Base-by-base conservation (phyloP, 2,113 vertebrate species). In the Bungarus multicinctus region DNA sequence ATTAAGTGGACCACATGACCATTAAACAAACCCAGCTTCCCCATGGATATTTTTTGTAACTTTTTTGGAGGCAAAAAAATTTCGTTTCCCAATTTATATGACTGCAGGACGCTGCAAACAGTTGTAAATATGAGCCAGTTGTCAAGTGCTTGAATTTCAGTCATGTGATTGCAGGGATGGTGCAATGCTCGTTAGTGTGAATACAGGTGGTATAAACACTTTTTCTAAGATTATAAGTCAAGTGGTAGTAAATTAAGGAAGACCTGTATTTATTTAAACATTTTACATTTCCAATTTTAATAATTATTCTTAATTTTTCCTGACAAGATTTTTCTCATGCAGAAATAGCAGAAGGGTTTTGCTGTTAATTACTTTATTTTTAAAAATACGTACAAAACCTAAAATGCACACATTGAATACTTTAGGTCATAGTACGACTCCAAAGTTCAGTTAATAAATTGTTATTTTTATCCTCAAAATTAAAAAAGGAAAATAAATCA, bases 301-400 rank as follows among this genome's bases (percentile, higher is more conserved):
- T 23, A 94, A 60, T 87, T 81, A 91, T 3, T 22, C 47, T 74
- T 4, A 1, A 1, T 92, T 96, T 93, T 93, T 30, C 92, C 57
- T 90, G 22, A 47, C n/a, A 86, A 5, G 88, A 39, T 92, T n/a
- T n/a, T 34, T 9, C 60, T n/a, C 92, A 22, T 39, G 18, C 34
- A 43, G 74, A 22, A 81, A 81, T 34, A 91, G 53, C 54, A 74
- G 74, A 94, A 91, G 34, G 50, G 91, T 91, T 91, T 54, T 94
- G 10, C 47, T 94, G n/a, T 25, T 60, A 85, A 93, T 86, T 93
- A 89, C 74, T 39, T 22, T 81, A 43, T 81, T 18, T 39, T 39
- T 81, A 43, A 81, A 22, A 81, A 81, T 81, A 39, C 39, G n/a
- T 16, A 55, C 18, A 55, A 22, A 54, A 39, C 8, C 8, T 8